These are phyloP conservation scores for Rhinogobius similis DNA, from an alignment of 2,113 vertebrate genomes.

Conservation along the genomic window DNA sequence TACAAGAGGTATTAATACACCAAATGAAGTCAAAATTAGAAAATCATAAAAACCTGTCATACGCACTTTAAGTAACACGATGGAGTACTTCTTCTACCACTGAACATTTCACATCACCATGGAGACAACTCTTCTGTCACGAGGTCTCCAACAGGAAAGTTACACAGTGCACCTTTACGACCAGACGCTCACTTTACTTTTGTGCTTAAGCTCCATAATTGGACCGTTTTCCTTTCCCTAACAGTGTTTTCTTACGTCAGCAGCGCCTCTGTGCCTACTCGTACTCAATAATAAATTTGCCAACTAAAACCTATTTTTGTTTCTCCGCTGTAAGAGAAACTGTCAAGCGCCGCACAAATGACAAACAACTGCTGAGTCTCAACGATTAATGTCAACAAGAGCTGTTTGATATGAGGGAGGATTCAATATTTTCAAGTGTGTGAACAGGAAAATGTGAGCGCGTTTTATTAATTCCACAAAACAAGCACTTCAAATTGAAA, in stretches of 20 bases:
- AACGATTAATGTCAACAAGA: slow-evolving; percentile 2
- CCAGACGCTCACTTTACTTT: neutral
- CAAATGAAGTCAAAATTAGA: too few relatives aligned
- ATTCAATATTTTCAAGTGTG: neutral
- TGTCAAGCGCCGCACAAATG: neutral
- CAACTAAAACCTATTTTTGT: neutral
- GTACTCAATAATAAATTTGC: neutral
- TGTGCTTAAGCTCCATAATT: neutral
- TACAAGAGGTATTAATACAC: too few relatives aligned
- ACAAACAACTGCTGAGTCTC: neutral
- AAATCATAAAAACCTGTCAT: too few relatives aligned
- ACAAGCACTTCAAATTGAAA: neutral
- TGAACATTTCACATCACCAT: too few relatives aligned
- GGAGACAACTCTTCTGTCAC: too few relatives aligned
- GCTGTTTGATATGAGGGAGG: neutral
- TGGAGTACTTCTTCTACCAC: too few relatives aligned
- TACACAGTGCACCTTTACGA: too few relatives aligned
- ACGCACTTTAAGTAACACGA: too few relatives aligned
- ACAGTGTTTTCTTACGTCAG: neutral
- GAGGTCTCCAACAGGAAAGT: too few relatives aligned
- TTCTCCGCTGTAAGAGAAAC: neutral
- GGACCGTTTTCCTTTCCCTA: neutral
- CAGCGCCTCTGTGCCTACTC: neutral
- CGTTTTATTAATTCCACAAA: neutral
- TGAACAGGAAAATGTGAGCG: neutral